Base-by-base conservation (phyloP, 2,888 invertebrate species). In the Amiota mariae region DNA sequence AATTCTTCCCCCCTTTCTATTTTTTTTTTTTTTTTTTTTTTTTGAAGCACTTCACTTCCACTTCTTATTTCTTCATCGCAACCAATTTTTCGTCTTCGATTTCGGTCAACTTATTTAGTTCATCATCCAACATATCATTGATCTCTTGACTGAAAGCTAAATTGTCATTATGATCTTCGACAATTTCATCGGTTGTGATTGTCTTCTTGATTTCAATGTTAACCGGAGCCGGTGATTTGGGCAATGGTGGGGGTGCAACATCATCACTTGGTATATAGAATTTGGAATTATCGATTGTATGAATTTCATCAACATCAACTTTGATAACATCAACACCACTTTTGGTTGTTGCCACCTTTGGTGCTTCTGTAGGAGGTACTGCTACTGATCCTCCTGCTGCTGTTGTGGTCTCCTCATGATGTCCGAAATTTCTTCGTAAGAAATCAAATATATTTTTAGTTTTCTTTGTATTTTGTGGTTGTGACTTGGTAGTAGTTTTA, bases 361-460 rank as follows among this genome's bases (percentile, higher is more conserved):
- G 78, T 4, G 80, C 75, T 59, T 80, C 80, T 46, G 59, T 59
- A 18, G 13, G 46, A 8, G 4, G 8, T 46, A 46, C 12, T 54
- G 11, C 59, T 18, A 11, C 59, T 18, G 59, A 15, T 2, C 80
- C 76, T 0, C 77, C 78, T n/a, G 72, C 64, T 64, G 84, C 63
- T 61, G 85, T 79, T 18, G 82, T 75, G 0, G 79, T 67, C 2
- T 86, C 82, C 1, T 86, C 86, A 9, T 86, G 79, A 48, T 85
- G 81, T 59, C 87, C 85, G 46, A 91, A 90, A 80, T 91, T 90
- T 73, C 88, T 88, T 75, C 89, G 90, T 47, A 91, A 80, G 66
- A 89, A 89, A 75, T 90, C 89, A 70, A 91, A 89, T 75, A 91
- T 89, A 74, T 90, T 89, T 78, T 89, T 89, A 0, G 91, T 82